Base-by-base conservation (phyloP, 2,888 invertebrate genomes). In the Lordiphosa andalusiaca region DNA sequence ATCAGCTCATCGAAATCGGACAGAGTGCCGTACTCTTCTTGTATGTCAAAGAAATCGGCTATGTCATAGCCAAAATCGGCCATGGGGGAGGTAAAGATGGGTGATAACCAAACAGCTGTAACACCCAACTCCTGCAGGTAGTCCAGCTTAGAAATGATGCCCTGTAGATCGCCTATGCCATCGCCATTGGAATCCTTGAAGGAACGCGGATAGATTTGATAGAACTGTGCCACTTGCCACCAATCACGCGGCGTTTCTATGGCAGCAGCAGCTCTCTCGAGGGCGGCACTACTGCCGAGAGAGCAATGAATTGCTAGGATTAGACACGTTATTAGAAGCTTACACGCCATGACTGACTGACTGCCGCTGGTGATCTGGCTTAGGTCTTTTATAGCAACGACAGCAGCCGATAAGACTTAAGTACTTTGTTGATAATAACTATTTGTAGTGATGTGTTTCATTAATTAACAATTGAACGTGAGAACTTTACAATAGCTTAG, bases 161-260 rank as follows among this genome's bases (percentile, higher is more conserved):
- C 93, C 92, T 91, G 91, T 36, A 97, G 89, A 88, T 98, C 97
- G 0, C 97, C 97, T 38, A 94, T 91, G 21, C 97, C 97, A 87
- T 96, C 95, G 0, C 93, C 93, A 86, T 95, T 90, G 33, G 93
- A 93, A 87, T 98, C 98, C 86, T 93, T 93, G 88, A 95, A 97
- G 0, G 96, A 95, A 62, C 95, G 91, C 0, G 96, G 95, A 86
- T 95, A 95, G 60, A 96, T 93, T 89, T 97, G 96, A 89, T 98
- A 98, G 53, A 96, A 92, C 7, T 93, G 91, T 35, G 93, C 93
- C 57, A 93, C 93, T 86, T 95, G 92, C 94, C 95, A 97, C 98
- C 98, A 98, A 73, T 95, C 93, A 2, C 90, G 83, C 2, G 69
- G 63, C 3, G 55, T 49, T 21, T 57, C 67, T n/a, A 63, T 9